These are phyloP conservation scores for Nothocercus nigrocapillus DNA, from an alignment of 2,113 vertebrate species.

Conservation along the genomic window DNA sequence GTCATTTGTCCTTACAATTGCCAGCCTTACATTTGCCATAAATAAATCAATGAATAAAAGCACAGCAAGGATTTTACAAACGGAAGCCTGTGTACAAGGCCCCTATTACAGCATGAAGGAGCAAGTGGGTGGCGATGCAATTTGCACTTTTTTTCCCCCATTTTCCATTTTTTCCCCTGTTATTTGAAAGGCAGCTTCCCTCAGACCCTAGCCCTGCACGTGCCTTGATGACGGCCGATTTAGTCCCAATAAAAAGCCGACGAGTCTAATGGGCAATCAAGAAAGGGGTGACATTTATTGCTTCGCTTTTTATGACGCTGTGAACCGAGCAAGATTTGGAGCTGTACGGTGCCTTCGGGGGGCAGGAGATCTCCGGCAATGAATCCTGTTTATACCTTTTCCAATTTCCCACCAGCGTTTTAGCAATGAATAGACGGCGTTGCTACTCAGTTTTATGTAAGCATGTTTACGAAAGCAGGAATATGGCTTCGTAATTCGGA, in stretches of 20 bases:
- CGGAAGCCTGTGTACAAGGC: neutral
- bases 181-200: constrained; percentile 9
- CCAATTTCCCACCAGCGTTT: constrained; percentile 62
- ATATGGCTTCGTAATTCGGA: constrained; percentile 58
- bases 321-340: constrained; percentile 66
- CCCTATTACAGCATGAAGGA: constrained; percentile 55
- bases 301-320: constrained; percentile 65
- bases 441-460: constrained; percentile 71
- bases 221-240: constrained; percentile 64
- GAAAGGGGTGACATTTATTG: constrained; percentile 71
- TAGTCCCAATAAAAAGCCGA: constrained; percentile 65
- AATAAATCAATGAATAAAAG: neutral
- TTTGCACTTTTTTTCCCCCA: neutral
- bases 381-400: constrained; percentile 75
- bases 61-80: neutral
- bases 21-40: neutral
- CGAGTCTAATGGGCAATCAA: constrained; percentile 68
- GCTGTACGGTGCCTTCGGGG: constrained; percentile 41
- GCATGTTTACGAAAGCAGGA: constrained; percentile 59
- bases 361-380: constrained; percentile 64
- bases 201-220: constrained; percentile 3
- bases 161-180: neutral
- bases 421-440: constrained; percentile 63
- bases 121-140: neutral
- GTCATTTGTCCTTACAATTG: neutral